A percentile compares a stretch with the other conserved stretches of the same genome.
Conservation (phyloP, 2,113 vertebrate genomes). For the Eublepharis macularius region DNA sequence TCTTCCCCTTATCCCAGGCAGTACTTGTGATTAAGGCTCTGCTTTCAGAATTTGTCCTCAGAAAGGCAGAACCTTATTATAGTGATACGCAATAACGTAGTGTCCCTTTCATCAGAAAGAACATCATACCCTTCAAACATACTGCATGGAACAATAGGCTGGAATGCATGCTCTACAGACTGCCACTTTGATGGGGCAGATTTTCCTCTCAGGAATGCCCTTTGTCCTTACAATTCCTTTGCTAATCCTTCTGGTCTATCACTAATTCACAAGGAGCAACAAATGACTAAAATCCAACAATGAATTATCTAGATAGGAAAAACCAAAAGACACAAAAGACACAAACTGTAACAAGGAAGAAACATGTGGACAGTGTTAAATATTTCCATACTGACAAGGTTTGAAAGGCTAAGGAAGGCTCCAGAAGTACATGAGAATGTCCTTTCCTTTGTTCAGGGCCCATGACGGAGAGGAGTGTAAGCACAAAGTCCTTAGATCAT, state of each 20-base stretch:
- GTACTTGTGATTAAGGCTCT: neutral
- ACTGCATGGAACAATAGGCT: neutral
- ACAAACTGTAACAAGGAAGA: neutral
- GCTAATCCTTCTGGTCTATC: neutral
- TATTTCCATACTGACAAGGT: neutral
- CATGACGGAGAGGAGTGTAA: no score
- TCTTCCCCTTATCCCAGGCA: neutral
- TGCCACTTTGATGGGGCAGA: neutral
- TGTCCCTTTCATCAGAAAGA: neutral
- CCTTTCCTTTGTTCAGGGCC: no score
- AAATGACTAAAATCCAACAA: neutral
- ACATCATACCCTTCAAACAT: neutral
- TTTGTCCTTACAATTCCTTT: neutral
- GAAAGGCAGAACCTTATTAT: neutral
- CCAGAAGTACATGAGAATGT: no score
- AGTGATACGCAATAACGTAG: neutral
- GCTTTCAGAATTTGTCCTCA: neutral
- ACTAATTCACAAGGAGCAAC: neutral
- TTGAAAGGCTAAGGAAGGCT: neutral
- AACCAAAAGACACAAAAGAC: no score
- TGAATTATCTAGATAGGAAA: no score
- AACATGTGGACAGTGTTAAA: neutral
- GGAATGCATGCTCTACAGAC: neutral
- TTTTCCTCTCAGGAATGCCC: neutral
- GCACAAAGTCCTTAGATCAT: no score